Evolutionary conservation across 2,888 invertebrate genomes (phyloP).

Genomic region (Odontothrips loti): DNA sequence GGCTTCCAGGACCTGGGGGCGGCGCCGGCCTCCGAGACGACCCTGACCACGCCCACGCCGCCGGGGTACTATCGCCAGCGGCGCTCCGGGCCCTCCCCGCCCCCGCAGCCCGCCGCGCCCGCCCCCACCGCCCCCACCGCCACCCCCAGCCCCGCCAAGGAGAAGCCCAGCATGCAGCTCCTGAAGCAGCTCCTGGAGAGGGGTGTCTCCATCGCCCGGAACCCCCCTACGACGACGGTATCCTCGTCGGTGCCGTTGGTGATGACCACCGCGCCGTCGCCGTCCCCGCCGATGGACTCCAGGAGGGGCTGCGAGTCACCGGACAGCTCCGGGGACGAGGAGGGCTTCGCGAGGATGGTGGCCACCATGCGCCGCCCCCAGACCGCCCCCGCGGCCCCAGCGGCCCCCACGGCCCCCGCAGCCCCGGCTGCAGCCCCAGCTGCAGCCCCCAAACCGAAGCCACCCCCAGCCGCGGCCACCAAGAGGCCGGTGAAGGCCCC

Average conservation of each 20-base stretch:
- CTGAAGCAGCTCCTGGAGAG: slow-evolving; percentile 3
- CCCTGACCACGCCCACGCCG: not conserved
- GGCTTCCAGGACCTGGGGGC: not conserved
- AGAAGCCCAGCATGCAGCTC: not conserved
- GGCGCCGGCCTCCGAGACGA: not conserved
- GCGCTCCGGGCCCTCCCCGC: not conserved
- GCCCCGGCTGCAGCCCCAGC: not conserved
- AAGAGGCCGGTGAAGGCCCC: not conserved
- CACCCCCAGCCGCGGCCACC: not conserved
- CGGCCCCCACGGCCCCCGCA: not conserved
- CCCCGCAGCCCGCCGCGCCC: not conserved
- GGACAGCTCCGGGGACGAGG: not conserved
- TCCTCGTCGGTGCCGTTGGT: not conserved
- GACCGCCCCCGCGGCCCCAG: not conserved
- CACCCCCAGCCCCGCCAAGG: not conserved
- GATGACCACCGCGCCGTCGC: not conserved
- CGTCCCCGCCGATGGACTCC: not conserved
- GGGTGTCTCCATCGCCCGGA: not conserved
- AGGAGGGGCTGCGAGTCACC: not conserved
- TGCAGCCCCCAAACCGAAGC: not conserved
- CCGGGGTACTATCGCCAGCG: not conserved
- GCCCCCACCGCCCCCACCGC: slow-evolving; percentile 3
- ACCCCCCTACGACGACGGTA: not conserved
- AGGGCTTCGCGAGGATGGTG: slow-evolving; percentile 15
- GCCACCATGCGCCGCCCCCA: not conserved